These are phyloP conservation scores for Elegia similella DNA, from an alignment of 2,888 invertebrate species.

Conservation along the genomic window DNA sequence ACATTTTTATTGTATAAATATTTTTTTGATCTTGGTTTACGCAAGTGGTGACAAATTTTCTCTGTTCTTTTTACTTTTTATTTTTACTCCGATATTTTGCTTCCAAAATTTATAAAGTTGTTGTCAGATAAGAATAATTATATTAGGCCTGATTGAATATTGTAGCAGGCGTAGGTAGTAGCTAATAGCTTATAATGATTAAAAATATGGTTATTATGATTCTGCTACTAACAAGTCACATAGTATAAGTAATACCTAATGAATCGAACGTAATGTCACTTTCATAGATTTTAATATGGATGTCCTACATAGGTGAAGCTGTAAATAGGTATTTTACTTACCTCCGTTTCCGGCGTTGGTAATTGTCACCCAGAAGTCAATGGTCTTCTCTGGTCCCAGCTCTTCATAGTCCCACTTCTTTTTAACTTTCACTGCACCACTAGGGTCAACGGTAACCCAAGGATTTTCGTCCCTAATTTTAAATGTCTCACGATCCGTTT, in stretches of 20 bases:
- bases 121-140: too few species aligned
- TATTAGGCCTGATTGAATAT: too few species aligned
- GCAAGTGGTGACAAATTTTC: not conserved
- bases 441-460: slow-evolving; percentile 95
- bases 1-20: not conserved
- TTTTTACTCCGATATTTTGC: too few species aligned
- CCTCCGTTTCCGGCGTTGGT: slow-evolving; percentile 94
- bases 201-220: too few species aligned
- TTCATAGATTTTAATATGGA: too few species aligned
- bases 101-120: too few species aligned
- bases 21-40: not conserved
- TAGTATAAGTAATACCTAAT: too few species aligned
- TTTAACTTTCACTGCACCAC: slow-evolving; percentile 95
- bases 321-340: slow-evolving; percentile 66
- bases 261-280: too few species aligned
- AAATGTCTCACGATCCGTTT: slow-evolving; percentile 95
- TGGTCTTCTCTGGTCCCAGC: slow-evolving; percentile 95
- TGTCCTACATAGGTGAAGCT: too few species aligned
- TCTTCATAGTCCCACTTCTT: slow-evolving; percentile 99
- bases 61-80: not conserved
- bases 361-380: slow-evolving; percentile 97
- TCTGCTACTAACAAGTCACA: too few species aligned
- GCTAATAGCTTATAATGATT: too few species aligned
- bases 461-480: slow-evolving; percentile 96
- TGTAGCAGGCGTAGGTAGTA: too few species aligned